phyloP scores from a whole-genome alignment of 2,113 vertebrate species.

The Neotoma lepida region DNA sequence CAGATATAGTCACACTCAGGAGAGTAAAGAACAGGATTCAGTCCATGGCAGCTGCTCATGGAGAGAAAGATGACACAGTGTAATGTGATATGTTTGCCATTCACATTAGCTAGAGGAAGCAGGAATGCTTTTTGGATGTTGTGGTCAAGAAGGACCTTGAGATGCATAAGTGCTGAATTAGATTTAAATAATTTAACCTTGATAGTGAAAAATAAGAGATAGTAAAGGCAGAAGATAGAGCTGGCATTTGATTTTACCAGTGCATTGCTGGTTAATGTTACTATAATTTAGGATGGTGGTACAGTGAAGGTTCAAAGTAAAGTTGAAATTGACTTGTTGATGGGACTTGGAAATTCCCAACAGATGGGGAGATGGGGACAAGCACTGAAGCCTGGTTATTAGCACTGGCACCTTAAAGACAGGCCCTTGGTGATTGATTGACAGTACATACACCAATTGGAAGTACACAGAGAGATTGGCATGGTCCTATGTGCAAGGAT shows the following conservation, averaged over 20 bases:
- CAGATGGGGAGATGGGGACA: neutral
- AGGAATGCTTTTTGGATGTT: neutral
- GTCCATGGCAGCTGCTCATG: neutral
- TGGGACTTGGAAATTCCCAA: neutral
- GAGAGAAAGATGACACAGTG: neutral
- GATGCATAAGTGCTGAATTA: neutral
- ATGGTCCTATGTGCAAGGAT: neutral
- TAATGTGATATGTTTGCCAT: neutral
- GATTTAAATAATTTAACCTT: constrained; percentile 22
- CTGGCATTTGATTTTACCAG: neutral
- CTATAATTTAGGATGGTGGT: neutral
- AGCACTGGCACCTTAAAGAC: neutral
- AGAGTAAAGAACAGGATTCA: neutral
- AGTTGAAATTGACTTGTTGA: neutral
- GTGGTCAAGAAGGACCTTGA: neutral
- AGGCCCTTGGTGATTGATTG: too few species aligned
- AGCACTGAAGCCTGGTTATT: neutral
- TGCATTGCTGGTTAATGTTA: neutral
- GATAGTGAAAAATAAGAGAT: constrained; percentile 27
- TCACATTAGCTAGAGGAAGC: neutral
- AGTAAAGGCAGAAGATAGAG: neutral
- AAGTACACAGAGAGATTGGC: neutral
- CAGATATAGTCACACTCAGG: neutral
- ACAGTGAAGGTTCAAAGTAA: constrained; percentile 35
- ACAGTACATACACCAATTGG: too few species aligned